These are phyloP conservation scores for Hydrocynus forskahlii DNA, from an alignment of 2,797 vertebrate species.

Conservation along the genomic window DNA sequence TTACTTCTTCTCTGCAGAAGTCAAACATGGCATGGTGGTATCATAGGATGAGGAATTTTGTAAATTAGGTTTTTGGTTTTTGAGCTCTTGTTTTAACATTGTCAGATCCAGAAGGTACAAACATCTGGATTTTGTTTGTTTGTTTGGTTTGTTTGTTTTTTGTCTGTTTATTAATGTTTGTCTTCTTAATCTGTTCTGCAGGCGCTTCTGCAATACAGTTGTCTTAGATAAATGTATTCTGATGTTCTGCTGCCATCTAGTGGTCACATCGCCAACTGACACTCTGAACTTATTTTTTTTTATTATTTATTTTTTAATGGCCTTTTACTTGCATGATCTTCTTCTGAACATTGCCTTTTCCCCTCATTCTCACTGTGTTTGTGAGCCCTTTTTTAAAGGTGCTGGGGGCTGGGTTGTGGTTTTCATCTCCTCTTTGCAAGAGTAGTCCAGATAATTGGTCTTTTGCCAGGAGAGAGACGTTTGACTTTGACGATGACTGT, in stretches of 20 bases:
- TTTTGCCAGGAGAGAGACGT: slow-evolving; percentile 89
- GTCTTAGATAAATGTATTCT: not conserved
- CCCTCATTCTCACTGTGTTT: slow-evolving; percentile 11
- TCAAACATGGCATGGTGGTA: no score
- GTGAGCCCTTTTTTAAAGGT: not conserved
- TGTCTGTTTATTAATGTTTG: no score
- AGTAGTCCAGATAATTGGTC: slow-evolving; percentile 44
- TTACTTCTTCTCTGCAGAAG: no score
- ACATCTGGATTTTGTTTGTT: no score
- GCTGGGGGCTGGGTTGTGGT: not conserved
- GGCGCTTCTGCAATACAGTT: not conserved
- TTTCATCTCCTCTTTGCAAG: slow-evolving; percentile 34
- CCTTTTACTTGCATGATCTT: slow-evolving; percentile 6
- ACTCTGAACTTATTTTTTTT: not conserved
- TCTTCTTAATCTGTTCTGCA: not conserved
- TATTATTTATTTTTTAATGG: not conserved
- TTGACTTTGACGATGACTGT: slow-evolving; percentile 97
- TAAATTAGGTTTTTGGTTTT: no score
- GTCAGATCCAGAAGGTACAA: no score
- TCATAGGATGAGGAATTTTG: no score
- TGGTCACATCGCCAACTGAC: slow-evolving; percentile 39
- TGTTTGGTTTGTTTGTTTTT: no score
- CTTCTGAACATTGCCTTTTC: no score
- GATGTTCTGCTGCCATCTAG: slow-evolving; percentile 43
- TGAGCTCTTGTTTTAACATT: no score